Percentiles rank a stretch among this genome's conserved stretches.
phyloP scores from a whole-genome alignment of 1,140 invertebrate genomes.

The Musca vetustissima region DNA sequence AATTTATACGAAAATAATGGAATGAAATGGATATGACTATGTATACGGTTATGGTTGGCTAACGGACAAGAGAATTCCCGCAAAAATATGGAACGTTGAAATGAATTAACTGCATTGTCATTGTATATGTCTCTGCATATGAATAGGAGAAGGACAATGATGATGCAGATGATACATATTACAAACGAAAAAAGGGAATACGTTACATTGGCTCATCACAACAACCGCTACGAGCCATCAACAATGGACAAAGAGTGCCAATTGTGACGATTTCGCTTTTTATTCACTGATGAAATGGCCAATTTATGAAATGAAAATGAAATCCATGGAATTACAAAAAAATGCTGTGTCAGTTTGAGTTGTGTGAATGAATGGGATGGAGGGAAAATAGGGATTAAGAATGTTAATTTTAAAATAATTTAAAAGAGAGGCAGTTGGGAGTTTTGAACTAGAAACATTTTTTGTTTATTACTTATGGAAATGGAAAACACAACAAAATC shows the following conservation, averaged over 20 bases:
- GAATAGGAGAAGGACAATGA: slow-evolving; percentile 12
- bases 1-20: not conserved
- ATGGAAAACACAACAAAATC: too few relatives aligned
- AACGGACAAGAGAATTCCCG: not conserved
- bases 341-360: not conserved
- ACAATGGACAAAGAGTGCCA: slow-evolving; percentile 40
- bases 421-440: too few relatives aligned
- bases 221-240: too few relatives aligned
- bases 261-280: slow-evolving; percentile 33
- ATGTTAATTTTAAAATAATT: too few relatives aligned
- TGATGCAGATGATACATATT: not conserved
- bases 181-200: not conserved
- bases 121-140: slow-evolving; percentile 14
- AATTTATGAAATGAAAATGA: slow-evolving; percentile 46
- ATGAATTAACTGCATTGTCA: slow-evolving; percentile 17
- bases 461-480: too few relatives aligned
- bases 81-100: too few relatives aligned
- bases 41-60: not conserved
- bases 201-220: not conserved
- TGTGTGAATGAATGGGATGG: too few relatives aligned
- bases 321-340: not conserved
- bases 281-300: slow-evolving; percentile 38
- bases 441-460: too few relatives aligned
- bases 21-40: not conserved
- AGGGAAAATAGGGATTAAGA: too few relatives aligned